Conservation (phyloP, 2,113 vertebrate species). For the Patagioenas fasciata region DNA sequence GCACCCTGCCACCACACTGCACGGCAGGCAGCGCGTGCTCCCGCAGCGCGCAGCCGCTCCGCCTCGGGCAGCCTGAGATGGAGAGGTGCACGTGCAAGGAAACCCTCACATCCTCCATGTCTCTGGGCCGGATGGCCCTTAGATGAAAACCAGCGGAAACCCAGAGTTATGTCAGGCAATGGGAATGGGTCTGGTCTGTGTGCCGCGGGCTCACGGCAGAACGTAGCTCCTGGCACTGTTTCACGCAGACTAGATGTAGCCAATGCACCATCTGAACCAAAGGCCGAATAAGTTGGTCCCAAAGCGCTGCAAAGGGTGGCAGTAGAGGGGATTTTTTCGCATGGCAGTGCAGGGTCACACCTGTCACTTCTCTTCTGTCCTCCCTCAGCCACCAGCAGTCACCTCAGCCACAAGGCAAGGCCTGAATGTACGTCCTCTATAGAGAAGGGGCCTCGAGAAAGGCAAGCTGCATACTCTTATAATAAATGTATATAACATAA, state of each 20-base stretch:
- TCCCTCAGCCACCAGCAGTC: background rate
- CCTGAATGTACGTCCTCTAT: background rate
- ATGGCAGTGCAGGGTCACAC: background rate
- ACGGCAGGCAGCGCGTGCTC: background rate
- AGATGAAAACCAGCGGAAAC: background rate
- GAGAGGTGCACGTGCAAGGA: background rate
- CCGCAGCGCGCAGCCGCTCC: background rate
- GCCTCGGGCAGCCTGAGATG: background rate
- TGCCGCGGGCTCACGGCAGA: background rate
- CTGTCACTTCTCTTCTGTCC: background rate
- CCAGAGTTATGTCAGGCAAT: too few relatives aligned
- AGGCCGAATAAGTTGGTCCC: background rate
- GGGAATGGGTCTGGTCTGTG: rapidly evolving
- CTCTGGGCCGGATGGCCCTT: background rate
- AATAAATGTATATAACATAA: background rate
- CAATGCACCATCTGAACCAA: background rate
- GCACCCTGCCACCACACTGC: background rate
- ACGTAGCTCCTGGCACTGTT: background rate
- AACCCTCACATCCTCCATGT: too few relatives aligned
- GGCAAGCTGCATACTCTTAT: background rate
- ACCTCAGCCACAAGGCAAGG: background rate
- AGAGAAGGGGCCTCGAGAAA: background rate
- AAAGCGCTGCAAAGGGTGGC: background rate
- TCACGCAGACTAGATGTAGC: background rate
- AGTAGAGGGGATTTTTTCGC: background rate